Base-by-base conservation (phyloP, 2,113 vertebrate species). In the Meles meles region DNA sequence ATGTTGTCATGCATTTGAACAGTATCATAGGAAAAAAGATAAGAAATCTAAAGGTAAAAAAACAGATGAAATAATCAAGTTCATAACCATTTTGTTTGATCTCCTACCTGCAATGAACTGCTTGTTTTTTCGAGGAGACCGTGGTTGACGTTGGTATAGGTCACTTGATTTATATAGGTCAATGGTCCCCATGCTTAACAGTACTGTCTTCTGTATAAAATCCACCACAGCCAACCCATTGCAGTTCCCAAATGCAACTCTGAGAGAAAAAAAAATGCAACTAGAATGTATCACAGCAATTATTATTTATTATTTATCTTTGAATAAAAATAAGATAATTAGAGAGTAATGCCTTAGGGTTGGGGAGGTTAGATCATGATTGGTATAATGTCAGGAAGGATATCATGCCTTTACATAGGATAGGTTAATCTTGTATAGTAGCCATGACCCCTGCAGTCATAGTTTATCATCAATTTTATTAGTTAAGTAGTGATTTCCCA, bases 191-290 rank as follows among this genome's bases (percentile, higher is more conserved):
- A 99, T 99, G 98, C 99, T 99, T 98, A 99, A 98, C 86, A 99
- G 97, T 47, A 99, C 97, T 52, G 98, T 99, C 99, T 99, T 99
- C 99, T 99, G 99, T 96, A 99, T 99, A 97, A 99, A 99, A 99
- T 99, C 99, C 98, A 99, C 99, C 88, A 99, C 99, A 0, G 99
- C 99, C 93, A 99, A 98, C 88, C 99, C 99, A 94, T 99, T 99
- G 98, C 99, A 99, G 98, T 99, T 99, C 95, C 99, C 99, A 98
- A 99, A 99, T 89, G 99, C 99, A 98, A 99, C 98, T 96, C 99
- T 99, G 98, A 98, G 88, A 97, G 29, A 61, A 67, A 88, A 94
- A 94, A 87, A 96, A 6, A 82, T 1, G 37, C 18, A 92, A 81
- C 80, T 90, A 88, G n/a, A 92, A 67, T 88, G 52, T 88, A 79